Evolutionary conservation across 2,888 invertebrate species (phyloP).

Genomic region (Teleogryllus oceanicus): DNA sequence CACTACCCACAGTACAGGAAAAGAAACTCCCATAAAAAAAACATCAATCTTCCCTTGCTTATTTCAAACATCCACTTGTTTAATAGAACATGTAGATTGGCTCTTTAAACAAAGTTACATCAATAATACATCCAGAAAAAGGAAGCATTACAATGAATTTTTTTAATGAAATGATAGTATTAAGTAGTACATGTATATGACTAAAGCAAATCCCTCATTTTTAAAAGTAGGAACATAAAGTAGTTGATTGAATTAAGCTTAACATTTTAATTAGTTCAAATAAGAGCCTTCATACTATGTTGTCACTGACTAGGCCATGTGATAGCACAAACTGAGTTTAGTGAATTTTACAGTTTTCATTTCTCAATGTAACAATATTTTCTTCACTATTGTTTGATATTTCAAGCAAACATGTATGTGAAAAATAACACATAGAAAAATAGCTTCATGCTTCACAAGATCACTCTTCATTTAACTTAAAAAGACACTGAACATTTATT

Average conservation of each 20-base stretch:
- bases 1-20: too few relatives aligned
- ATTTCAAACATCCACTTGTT: too few relatives aligned
- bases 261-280: neutral
- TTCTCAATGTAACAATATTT: neutral
- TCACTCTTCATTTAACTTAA: neutral
- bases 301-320: constrained; percentile 8
- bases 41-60: too few relatives aligned
- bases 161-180: neutral
- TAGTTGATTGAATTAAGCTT: neutral
- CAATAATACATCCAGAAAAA: neutral
- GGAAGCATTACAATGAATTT: neutral
- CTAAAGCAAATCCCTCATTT: neutral
- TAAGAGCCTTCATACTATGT: neutral
- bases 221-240: neutral
- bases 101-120: too few relatives aligned
- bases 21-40: too few relatives aligned
- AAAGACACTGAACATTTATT: neutral
- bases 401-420: neutral
- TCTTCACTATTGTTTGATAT: neutral
- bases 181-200: neutral
- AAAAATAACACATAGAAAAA: neutral
- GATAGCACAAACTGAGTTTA: neutral
- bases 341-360: neutral
- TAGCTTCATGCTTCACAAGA: neutral
- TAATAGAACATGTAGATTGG: too few relatives aligned